Conservation (phyloP, 2,888 invertebrate species). For the Hemaris fuciformis region DNA sequence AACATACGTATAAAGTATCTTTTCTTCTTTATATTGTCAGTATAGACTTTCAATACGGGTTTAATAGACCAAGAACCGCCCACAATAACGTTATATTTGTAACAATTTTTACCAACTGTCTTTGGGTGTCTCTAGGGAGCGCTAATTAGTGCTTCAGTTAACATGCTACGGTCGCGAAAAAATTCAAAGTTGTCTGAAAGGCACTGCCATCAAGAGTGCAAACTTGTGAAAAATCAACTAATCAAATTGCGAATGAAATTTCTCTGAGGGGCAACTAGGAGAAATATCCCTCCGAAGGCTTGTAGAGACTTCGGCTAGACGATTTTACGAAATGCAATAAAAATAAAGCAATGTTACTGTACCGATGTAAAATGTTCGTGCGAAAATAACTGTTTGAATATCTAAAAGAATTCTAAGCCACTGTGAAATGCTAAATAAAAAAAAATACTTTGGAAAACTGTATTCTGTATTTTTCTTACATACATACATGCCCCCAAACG, state of each 20-base stretch:
- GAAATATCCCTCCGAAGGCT: background rate
- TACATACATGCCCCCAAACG: too few species aligned
- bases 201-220: background rate
- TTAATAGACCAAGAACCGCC: too few species aligned
- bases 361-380: background rate
- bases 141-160: background rate
- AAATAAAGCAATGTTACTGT: background rate
- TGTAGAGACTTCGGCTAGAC: background rate
- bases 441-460: too few species aligned
- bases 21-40: too few species aligned
- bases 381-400: background rate
- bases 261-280: background rate
- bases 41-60: too few species aligned
- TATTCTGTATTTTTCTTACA: too few species aligned
- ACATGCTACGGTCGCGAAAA: background rate
- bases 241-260: background rate
- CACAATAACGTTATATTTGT: too few species aligned
- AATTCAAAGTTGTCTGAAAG: background rate
- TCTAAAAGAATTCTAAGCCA: too few species aligned
- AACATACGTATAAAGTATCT: too few species aligned
- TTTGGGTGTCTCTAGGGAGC: background rate
- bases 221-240: constrained; percentile 6
- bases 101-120: background rate
- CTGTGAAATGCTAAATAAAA: too few species aligned
- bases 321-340: background rate